phyloP scores from a whole-genome alignment of 2,888 invertebrate genomes.

The Operophtera brumata region DNA sequence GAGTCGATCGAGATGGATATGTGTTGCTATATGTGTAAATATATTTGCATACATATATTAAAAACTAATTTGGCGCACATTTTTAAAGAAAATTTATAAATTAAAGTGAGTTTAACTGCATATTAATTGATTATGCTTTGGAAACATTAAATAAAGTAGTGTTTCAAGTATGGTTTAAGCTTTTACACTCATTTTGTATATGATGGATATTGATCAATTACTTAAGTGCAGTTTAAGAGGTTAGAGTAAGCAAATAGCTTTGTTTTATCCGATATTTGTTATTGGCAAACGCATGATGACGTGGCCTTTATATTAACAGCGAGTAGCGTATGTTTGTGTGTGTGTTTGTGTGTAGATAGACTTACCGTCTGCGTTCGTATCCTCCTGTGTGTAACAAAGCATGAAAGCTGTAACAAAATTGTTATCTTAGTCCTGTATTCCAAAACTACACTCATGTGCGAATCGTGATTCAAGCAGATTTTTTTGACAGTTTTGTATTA shows the following conservation, averaged over 20 bases:
- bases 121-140: too few relatives aligned
- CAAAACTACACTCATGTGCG: background rate
- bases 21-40: background rate
- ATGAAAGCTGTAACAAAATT: slow-evolving; percentile 92
- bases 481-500: too few relatives aligned
- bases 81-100: too few relatives aligned
- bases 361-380: slow-evolving; percentile 94
- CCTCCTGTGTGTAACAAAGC: slow-evolving; percentile 96
- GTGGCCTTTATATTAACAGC: slow-evolving; percentile 66
- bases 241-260: slow-evolving; percentile 69
- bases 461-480: too few relatives aligned
- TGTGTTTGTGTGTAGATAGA: slow-evolving; percentile 47
- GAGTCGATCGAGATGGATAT: background rate
- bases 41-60: background rate
- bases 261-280: slow-evolving; percentile 56
- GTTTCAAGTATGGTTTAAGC: too few relatives aligned
- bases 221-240: slow-evolving; percentile 45
- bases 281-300: slow-evolving; percentile 70
- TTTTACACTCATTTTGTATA: too few relatives aligned
- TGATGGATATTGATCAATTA: too few relatives aligned
- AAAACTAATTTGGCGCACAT: too few relatives aligned
- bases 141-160: too few relatives aligned
- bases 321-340: slow-evolving; percentile 46
- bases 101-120: too few relatives aligned
- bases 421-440: slow-evolving; percentile 37